Evolutionary conservation across 2,888 invertebrate species (phyloP).

Genomic region (Maniola hyperantus): DNA sequence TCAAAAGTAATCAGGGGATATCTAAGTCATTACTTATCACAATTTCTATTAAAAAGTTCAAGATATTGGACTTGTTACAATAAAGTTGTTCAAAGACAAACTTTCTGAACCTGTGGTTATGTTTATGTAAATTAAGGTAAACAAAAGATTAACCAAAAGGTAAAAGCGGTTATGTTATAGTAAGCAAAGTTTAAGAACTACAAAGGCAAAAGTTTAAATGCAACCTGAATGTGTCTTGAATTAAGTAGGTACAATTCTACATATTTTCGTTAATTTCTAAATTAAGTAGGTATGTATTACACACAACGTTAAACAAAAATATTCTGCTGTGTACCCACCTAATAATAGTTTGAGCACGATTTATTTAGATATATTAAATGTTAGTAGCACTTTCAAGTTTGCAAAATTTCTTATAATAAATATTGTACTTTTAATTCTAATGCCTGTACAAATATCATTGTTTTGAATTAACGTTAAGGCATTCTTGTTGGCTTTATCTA

Average conservation of each 20-base stretch:
- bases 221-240: neutral
- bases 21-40: neutral
- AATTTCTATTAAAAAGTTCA: constrained; percentile 1
- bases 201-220: constrained; percentile 56
- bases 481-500: constrained; percentile 20
- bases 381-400: neutral
- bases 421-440: neutral
- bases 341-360: neutral
- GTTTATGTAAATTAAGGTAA: constrained; percentile 17
- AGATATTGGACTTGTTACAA: neutral
- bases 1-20: neutral
- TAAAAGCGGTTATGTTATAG: constrained; percentile 37
- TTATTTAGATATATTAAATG: neutral
- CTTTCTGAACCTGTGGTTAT: constrained; percentile 22
- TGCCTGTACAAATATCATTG: neutral
- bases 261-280: too few relatives aligned
- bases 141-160: constrained; percentile 25
- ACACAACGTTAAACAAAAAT: neutral
- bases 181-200: constrained; percentile 57
- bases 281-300: too few relatives aligned
- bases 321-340: too few relatives aligned
- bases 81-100: constrained; percentile 13
- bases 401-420: neutral
- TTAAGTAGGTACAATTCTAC: neutral
- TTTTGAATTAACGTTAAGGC: constrained; percentile 15